A percentile compares a stretch with the other conserved stretches of the same genome.
Evolutionary conservation across 2,113 vertebrate species (phyloP).

Genomic region (Tragelaphus scriptus): DNA sequence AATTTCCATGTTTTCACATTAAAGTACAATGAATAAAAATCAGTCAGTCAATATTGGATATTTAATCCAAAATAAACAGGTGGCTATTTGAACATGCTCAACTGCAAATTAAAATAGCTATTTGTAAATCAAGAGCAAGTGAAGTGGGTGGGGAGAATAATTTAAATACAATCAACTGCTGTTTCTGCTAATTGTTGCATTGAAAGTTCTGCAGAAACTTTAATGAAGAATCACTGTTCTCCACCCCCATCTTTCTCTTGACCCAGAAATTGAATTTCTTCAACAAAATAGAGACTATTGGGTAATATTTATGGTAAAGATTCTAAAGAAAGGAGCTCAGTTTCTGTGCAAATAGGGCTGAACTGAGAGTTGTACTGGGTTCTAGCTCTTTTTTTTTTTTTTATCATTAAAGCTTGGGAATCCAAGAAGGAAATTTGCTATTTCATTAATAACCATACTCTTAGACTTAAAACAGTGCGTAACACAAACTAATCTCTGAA

Average conservation of each 20-base stretch:
- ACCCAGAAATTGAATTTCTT: neutral
- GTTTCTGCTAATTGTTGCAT: neutral
- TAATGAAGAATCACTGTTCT: neutral
- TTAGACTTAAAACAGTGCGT: neutral
- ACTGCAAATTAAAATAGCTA: neutral
- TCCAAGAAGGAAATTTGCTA: neutral
- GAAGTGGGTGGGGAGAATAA: neutral
- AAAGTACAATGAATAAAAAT: neutral
- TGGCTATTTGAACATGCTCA: neutral
- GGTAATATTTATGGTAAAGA: neutral
- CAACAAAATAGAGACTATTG: neutral
- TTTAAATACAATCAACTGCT: neutral
- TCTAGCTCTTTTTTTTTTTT: neutral
- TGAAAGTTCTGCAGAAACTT: neutral
- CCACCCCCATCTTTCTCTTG: neutral
- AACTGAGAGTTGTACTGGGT: neutral
- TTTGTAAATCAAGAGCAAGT: neutral
- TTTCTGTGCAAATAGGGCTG: neutral
- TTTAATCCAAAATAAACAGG: neutral
- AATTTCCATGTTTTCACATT: neutral
- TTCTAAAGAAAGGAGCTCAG: neutral
- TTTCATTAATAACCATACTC: neutral
- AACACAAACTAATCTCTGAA: neutral
- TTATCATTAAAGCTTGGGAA: neutral
- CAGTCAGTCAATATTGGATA: neutral